A percentile compares a stretch with the other conserved stretches of the same genome.
phyloP scores from a whole-genome alignment of 2,797 vertebrate genomes.

The Enteromius viviparus region DNA sequence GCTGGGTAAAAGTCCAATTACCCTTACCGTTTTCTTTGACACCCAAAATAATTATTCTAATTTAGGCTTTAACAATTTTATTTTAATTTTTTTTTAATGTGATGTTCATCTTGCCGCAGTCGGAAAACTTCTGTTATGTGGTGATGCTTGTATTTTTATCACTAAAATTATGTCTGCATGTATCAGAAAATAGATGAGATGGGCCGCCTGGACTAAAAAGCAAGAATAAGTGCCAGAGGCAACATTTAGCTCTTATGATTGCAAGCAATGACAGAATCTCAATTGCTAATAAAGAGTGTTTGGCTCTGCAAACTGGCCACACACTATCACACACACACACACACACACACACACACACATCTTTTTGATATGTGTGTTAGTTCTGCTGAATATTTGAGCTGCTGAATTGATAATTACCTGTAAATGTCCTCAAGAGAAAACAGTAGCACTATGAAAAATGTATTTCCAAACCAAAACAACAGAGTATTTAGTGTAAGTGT shows the following conservation, averaged over 20 bases:
- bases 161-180: neutral
- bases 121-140: neutral
- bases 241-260: neutral
- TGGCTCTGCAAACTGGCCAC: conserved; percentile 22
- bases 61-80: conserved; percentile 17
- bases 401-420: neutral
- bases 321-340: neutral
- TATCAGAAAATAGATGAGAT: conserved; percentile 16
- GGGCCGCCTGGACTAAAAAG: neutral
- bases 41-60: conserved; percentile 47
- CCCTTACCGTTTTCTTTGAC: conserved; percentile 45
- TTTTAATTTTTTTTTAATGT: neutral
- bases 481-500: neutral
- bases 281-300: conserved; percentile 3
- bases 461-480: neutral
- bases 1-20: conserved; percentile 57
- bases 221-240: conserved; percentile 22
- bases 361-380: neutral
- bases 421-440: neutral
- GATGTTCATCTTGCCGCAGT: neutral
- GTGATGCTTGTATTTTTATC: conserved; percentile 4
- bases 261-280: conserved; percentile 1
- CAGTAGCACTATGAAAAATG: neutral
- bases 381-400: neutral
- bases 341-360: conserved; percentile 5